Evolutionary conservation across 2,888 invertebrate species (phyloP), one percentile per base, ranked within the genome.

Genomic region (Trimorus sp.): DNA sequence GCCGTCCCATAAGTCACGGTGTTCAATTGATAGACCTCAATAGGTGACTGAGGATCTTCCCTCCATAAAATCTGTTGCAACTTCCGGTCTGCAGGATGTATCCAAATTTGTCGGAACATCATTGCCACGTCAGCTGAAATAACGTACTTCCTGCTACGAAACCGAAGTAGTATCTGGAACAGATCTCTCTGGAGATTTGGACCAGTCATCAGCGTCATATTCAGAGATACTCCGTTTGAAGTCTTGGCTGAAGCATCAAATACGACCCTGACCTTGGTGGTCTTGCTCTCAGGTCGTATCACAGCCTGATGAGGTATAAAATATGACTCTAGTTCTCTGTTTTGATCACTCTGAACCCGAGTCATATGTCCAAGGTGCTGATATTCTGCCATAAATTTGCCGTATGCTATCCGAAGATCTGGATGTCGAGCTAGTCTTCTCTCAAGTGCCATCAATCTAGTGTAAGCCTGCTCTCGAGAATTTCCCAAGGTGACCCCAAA

Each of bases 41-140:
- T 16, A 5, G 62, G 58, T 26, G 54, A 58, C 0, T 58, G 11
- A 16, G 83, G 49, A 11, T 68, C 16, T 0, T 53, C 53, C 9
- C 86, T 68, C 88, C 88, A 89, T 0, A 89, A 37, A 14, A 89
- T 88, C 14, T 84, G 63, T 14, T 87, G 86, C 26, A 70, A 9
- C 8, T 15, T n/a, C 36, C 71, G 15, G 42, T 85, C 83, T 12
- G 75, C 60, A 14, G 77, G 79, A 16, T 56, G 36, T 1, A 83
- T 53, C 48, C 9, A 12, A 7, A 48, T 12, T 48, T 48, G 48
- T n/a, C 48, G 11, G n/a, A 48, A 82, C 83, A 81, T 84, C 7
- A 74, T 66, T 2, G 78, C 62, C 0, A 81, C 70, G 40, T 83
- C 83, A 1, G 83, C 79, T 1, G 82, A 81, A 7, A 84, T 48